Evolutionary conservation across 2,113 vertebrate species (phyloP).

Genomic region (Sinocyclocheilus maitianheensis): DNA sequence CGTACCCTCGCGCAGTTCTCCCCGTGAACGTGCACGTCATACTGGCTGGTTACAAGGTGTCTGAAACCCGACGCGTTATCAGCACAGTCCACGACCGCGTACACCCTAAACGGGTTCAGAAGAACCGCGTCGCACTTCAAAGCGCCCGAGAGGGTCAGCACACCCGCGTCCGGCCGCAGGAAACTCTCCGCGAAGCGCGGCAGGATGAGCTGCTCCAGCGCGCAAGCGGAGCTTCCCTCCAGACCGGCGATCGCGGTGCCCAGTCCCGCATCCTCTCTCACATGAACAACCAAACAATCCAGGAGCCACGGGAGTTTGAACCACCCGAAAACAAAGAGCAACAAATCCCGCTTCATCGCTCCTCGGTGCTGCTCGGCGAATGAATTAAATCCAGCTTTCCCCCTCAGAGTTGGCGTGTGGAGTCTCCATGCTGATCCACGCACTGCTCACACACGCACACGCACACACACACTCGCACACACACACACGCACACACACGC

Average conservation of each 20-base stretch:
- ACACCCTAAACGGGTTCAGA: constrained; percentile 73
- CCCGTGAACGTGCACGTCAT: constrained; percentile 75
- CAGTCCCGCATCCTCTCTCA: constrained; percentile 66
- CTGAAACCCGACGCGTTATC: constrained; percentile 56
- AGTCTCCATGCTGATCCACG: constrained; percentile 67
- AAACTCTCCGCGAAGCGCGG: constrained; percentile 68
- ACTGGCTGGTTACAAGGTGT: constrained; percentile 72
- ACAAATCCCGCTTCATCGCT: constrained; percentile 71
- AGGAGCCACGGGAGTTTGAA: constrained; percentile 59
- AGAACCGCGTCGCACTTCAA: constrained; percentile 66
- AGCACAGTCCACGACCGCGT: constrained; percentile 69
- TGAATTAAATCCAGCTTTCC: constrained; percentile 42
- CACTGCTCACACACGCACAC: too few species aligned
- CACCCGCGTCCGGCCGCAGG: constrained; percentile 60
- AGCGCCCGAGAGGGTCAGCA: constrained; percentile 64
- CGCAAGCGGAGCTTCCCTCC: constrained; percentile 65
- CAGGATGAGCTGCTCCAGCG: constrained; percentile 74
- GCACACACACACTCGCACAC: too few species aligned
- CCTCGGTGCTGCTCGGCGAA: constrained; percentile 53
- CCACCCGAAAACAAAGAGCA: constrained; percentile 65
- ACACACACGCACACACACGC: too few species aligned
- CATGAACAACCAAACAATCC: constrained; percentile 67
- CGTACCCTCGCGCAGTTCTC: constrained; percentile 69
- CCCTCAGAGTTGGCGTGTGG: constrained; percentile 72
- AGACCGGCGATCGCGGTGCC: constrained; percentile 64